Evolutionary conservation across 2,888 invertebrate species (phyloP), one percentile per base, ranked within the genome.

Genomic region (Apoderus coryli): DNA sequence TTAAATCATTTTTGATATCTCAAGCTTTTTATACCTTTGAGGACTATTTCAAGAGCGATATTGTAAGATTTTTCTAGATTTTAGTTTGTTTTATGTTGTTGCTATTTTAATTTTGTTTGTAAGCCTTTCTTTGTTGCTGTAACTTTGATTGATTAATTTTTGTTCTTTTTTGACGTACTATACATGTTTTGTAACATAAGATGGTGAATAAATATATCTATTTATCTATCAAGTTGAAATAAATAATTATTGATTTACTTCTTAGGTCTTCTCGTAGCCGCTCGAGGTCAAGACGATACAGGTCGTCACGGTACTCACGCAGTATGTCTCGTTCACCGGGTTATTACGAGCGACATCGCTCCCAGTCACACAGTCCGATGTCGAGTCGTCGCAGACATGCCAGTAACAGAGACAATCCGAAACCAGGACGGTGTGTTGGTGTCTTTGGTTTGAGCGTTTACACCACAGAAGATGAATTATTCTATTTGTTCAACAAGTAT

Each of bases 381-480:
- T 82, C 85, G 16, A 75, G 73, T 41, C 68, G 85, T 37, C 66
- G 79, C 44, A 65, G 85, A 25, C 84, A 85, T 56, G 62, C 69
- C 37, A 80, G 82, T 39, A 81, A 77, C 52, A 64, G 84, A 58
- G 86, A 89, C 48, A 79, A 85, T 53, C 93, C 93, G 0, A 74
- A 78, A 38, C 81, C 86, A 3, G 81, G 79, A 26, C 69, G 85
- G 31, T 95, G 93, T 53, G 67, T 96, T 27, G 96, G 96, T 10
- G 80, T 96, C 7, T 96, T 96, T 58, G 95, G 95, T 3, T 64
- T 96, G 33, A 92, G 85, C 52, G 72, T 90, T 31, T 80, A 82
- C 59, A 96, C 95, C 1, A 81, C 88, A 2, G 93, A 95, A 54
- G 73, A 81, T 45, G 86, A 92, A 56, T 70, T 96, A 23, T 76